Conservation (phyloP, 2,797 vertebrate genomes). For the Okamejei kenojei region DNA sequence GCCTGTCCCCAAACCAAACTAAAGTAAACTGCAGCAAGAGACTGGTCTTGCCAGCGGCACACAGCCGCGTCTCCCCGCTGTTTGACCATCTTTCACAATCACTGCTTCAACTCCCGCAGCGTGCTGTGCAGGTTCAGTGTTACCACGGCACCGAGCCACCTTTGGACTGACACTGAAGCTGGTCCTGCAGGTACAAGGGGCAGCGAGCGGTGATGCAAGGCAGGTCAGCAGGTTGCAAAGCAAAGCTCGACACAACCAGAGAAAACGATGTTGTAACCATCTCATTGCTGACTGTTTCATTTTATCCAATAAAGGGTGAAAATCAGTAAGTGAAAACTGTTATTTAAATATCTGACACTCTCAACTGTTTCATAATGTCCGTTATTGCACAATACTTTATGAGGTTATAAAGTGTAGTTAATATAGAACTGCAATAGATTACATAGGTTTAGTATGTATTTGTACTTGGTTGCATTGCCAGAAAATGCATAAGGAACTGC, state of each 20-base stretch:
- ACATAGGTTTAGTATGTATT: background rate
- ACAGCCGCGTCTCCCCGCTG: background rate
- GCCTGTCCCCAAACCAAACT: too few relatives aligned
- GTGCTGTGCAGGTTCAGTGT: background rate
- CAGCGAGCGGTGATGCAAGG: background rate
- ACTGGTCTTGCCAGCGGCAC: background rate
- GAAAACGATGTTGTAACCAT: background rate
- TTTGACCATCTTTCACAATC: conserved; percentile 10
- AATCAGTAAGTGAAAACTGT: background rate
- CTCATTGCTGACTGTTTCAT: background rate
- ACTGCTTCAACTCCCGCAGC: background rate
- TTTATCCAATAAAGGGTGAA: background rate
- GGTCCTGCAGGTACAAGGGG: background rate
- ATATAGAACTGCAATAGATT: background rate
- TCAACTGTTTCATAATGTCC: background rate
- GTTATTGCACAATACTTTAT: conserved; percentile 3
- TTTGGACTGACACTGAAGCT: background rate
- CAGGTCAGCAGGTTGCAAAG: conserved; percentile 22
- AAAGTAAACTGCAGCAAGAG: background rate
- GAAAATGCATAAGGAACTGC: background rate
- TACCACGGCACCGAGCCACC: background rate
- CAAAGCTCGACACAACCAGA: background rate
- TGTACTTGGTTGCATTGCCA: background rate
- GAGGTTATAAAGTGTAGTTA: background rate
- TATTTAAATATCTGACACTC: too few relatives aligned